These are phyloP conservation scores for Ondatra zibethicus DNA, from an alignment of 2,113 vertebrate genomes.

Conservation along the genomic window DNA sequence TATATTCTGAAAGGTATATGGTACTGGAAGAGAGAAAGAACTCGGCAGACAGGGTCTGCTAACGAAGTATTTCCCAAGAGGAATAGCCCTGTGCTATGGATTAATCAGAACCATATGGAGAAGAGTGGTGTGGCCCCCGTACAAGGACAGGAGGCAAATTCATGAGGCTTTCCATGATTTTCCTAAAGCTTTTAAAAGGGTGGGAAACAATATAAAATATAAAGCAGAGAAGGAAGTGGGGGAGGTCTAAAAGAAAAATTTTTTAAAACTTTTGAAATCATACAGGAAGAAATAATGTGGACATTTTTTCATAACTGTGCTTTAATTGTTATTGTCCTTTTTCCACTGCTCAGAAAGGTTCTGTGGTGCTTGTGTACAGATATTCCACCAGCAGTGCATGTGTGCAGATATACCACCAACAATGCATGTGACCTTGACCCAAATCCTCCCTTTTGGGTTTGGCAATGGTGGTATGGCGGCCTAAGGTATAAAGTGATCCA, in stretches of 20 bases:
- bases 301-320: background rate
- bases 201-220: background rate
- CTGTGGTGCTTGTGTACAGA: background rate
- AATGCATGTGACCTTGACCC: no score
- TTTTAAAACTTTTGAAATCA: background rate
- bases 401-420: no score
- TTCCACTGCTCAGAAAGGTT: slow-evolving; percentile 8
- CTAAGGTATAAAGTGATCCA: background rate
- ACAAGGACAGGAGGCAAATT: background rate
- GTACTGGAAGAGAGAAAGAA: background rate
- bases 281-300: background rate
- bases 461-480: background rate
- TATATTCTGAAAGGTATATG: background rate
- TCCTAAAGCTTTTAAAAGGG: background rate
- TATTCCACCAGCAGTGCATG: no score
- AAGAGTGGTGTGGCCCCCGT: background rate
- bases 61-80: slow-evolving; percentile 45
- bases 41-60: background rate
- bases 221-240: background rate
- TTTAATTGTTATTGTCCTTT: background rate
- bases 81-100: background rate
- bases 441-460: background rate
- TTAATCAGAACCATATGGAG: background rate
- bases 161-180: background rate
- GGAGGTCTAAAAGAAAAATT: slow-evolving; percentile 30